These are phyloP conservation scores for Manis pentadactyla DNA, from an alignment of 2,797 vertebrate species.

Conservation along the genomic window DNA sequence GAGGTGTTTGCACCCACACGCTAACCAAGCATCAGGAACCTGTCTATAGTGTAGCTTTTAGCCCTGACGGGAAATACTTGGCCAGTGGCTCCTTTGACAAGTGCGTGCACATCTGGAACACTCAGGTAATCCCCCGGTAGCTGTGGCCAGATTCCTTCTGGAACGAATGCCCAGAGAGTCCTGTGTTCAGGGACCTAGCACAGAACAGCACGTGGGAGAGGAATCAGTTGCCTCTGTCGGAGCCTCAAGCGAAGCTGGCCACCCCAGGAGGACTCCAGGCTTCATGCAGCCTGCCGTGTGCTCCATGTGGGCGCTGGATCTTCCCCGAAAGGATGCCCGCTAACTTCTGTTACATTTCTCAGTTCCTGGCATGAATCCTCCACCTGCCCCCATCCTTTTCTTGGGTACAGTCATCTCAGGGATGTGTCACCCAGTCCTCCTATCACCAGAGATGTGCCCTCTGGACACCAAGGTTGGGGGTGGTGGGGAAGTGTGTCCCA, in stretches of 20 bases:
- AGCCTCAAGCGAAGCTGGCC: fast-evolving
- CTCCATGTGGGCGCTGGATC: fast-evolving
- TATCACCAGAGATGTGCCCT: not conserved
- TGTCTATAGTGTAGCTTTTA: constrained; percentile 98
- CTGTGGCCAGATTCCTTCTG: fast-evolving
- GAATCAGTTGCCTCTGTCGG: fast-evolving
- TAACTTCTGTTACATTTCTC: not conserved
- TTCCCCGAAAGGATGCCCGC: fast-evolving
- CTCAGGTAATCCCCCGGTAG: constrained; percentile 87
- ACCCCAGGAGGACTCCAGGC: not conserved
- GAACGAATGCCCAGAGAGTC: not conserved
- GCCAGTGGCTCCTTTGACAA: constrained; percentile 98
- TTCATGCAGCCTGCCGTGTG: fast-evolving
- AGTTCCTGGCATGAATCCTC: not conserved
- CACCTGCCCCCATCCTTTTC: not conserved
- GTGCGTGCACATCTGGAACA: constrained; percentile 99
- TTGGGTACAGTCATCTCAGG: no score
- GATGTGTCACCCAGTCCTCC: fast-evolving
- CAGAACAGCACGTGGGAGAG: fast-evolving
- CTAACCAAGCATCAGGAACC: constrained; percentile 98
- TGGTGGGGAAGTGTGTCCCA: no score
- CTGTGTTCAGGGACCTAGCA: not conserved
- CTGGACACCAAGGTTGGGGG: fast-evolving
- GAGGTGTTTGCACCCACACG: constrained; percentile 94
- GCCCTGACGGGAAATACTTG: constrained; percentile 95